Conservation (phyloP, 1,140 invertebrate genomes). For the Diplogasteroides magnus region DNA sequence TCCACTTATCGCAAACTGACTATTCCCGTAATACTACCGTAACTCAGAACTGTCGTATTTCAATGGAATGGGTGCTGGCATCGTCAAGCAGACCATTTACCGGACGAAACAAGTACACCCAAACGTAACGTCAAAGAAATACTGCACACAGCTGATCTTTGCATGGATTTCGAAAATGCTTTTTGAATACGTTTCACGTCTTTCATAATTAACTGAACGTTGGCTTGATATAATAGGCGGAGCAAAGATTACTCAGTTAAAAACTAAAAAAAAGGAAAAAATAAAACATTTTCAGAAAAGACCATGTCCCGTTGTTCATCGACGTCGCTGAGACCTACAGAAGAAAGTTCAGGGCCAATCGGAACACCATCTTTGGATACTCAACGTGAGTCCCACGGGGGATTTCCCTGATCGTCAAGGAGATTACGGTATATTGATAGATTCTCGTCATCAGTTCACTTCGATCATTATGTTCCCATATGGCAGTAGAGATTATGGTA, state of each 20-base stretch:
- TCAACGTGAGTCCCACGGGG: slow-evolving; percentile 37
- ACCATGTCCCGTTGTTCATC: slow-evolving; percentile 40
- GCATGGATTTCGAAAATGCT: neutral
- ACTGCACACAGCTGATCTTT: neutral
- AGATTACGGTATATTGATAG: no score
- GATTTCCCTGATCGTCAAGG: no score
- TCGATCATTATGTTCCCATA: no score
- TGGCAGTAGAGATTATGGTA: no score
- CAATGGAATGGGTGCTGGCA: slow-evolving; percentile 54
- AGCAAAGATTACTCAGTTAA: no score
- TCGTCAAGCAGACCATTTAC: slow-evolving; percentile 44
- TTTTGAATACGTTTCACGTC: no score
- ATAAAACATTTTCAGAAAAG: slow-evolving; percentile 41
- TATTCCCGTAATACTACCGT: neutral
- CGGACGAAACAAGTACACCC: no score
- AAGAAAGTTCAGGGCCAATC: slow-evolving; percentile 39
- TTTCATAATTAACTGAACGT: slow-evolving; percentile 19
- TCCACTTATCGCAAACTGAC: no score
- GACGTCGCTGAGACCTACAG: slow-evolving; percentile 47
- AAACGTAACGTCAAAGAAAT: no score
- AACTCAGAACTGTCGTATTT: slow-evolving; percentile 29
- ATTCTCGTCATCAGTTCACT: no score
- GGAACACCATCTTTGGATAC: slow-evolving; percentile 54
- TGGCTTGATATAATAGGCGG: no score
- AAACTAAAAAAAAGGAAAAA: no score